Base-by-base conservation (phyloP, 2,797 vertebrate genomes). In the Morus bassanus region DNA sequence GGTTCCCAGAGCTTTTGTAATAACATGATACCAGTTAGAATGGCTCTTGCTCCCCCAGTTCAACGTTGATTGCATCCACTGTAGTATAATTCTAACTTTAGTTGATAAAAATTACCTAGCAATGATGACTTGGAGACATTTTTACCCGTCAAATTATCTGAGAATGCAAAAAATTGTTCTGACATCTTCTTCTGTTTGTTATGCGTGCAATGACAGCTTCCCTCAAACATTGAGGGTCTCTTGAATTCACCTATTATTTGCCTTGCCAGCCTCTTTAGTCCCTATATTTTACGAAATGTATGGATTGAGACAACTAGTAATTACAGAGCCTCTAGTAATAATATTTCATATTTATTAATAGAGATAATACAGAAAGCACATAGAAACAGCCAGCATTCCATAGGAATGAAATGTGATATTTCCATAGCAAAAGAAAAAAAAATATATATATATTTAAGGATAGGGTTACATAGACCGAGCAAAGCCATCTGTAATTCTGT, bases 51-150 rank as follows among this genome's bases (percentile, higher is more conserved):
- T 72, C 10, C 25, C 65, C 18, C 21, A 8, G 18, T 77, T 95
- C 75, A 83, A 16, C 4, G 2, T 7, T 83, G 81, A 85, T 89
- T 89, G 28, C 2, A 11, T 41, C 60, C 46, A 19, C 70, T 48
- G 54, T 45, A 73, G 33, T 63, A 37, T 56, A 79, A 80, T 95
- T 91, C 76, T 76, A 89, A 68, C 46, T 69, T 59, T 19, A 59
- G 18, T 78, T 94, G 70, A 80, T 91, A 91, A 64, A 95, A 95
- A 91, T 92, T 88, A 51, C 37, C 39, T 63, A 75, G 56, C 18
- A 93, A 74, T 70, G 48, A 76, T 30, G n/a, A 68, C 48, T 70
- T 53, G 30, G 51, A 87, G 75, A 43, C 6, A 39, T 84, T 91
- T 93, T 84, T 72, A 69, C 50, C 33, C 73, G 43, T 53, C 31